A percentile compares a stretch with the other conserved stretches of the same genome.
Conservation (phyloP, 2,888 invertebrate species). For the Tinea pellionella region DNA sequence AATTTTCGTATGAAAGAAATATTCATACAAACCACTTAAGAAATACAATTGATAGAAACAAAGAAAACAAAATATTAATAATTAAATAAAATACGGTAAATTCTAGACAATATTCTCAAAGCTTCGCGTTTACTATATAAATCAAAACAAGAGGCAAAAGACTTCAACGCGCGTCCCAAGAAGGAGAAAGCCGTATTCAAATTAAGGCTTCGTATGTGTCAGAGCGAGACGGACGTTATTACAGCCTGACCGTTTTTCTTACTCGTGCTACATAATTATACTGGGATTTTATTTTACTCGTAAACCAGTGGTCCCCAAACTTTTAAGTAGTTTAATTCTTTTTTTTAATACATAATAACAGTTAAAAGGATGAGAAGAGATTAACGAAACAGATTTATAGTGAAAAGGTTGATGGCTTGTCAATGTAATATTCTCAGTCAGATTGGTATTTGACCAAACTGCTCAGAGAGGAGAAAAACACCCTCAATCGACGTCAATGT, state of each 20-base stretch:
- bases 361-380: too few species aligned
- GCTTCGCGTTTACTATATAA: constrained; percentile 28
- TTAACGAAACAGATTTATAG: too few species aligned
- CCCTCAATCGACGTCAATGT: too few species aligned
- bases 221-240: constrained; percentile 43
- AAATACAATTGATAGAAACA: too few species aligned
- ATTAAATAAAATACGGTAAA: background rate
- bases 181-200: constrained; percentile 30
- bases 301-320: constrained; percentile 1
- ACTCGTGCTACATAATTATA: constrained; percentile 51
- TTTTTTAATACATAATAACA: too few species aligned
- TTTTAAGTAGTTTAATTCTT: background rate
- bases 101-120: background rate
- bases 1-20: too few species aligned
- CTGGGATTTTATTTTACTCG: constrained; percentile 55
- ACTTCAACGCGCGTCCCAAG: constrained; percentile 54
- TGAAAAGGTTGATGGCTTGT: too few species aligned
- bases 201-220: constrained; percentile 31
- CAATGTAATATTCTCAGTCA: too few species aligned
- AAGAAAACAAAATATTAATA: background rate
- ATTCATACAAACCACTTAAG: too few species aligned
- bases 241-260: constrained; percentile 29
- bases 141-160: constrained; percentile 32
- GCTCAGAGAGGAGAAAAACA: too few species aligned
- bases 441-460: too few species aligned